Conservation (phyloP, 2,113 vertebrate genomes). For the Pseudorasbora parva region DNA sequence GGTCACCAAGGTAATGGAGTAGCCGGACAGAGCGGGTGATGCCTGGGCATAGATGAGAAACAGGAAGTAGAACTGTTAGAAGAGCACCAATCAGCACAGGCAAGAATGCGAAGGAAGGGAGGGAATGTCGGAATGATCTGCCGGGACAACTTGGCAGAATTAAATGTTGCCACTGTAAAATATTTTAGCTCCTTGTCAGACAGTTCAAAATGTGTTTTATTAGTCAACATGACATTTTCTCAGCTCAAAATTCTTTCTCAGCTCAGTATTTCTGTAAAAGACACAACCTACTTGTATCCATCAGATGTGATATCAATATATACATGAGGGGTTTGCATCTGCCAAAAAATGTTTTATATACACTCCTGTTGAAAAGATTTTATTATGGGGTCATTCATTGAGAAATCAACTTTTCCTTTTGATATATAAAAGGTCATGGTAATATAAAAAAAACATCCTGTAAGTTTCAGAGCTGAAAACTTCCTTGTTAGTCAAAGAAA, state of each 20-base stretch:
- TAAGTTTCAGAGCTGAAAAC: too few species aligned
- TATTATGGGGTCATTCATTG: too few species aligned
- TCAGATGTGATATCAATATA: not conserved
- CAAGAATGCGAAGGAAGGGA: conserved; percentile 45
- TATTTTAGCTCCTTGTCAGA: not conserved
- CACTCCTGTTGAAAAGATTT: not conserved
- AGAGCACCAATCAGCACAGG: conserved; percentile 44
- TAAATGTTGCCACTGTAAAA: not conserved
- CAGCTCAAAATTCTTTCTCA: not conserved
- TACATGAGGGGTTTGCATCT: not conserved
- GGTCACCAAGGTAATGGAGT: conserved; percentile 28
- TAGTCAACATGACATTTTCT: not conserved
- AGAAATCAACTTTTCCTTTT: too few species aligned
- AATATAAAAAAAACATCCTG: too few species aligned
- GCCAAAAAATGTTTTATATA: not conserved
- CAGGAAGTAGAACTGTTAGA: conserved; percentile 55
- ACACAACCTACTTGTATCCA: not conserved
- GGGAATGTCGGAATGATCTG: conserved; percentile 56
- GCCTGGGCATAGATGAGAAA: conserved; percentile 50
- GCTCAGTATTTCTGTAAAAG: not conserved
- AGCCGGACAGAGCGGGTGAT: conserved; percentile 11
- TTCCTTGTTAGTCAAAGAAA: too few species aligned
- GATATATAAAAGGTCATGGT: too few species aligned
- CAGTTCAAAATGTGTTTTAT: not conserved
- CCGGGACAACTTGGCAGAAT: conserved; percentile 19